These are phyloP conservation scores for Stichodactyla mertensii DNA, from an alignment of 64 coral and sea anemone species.

Conservation along the genomic window DNA sequence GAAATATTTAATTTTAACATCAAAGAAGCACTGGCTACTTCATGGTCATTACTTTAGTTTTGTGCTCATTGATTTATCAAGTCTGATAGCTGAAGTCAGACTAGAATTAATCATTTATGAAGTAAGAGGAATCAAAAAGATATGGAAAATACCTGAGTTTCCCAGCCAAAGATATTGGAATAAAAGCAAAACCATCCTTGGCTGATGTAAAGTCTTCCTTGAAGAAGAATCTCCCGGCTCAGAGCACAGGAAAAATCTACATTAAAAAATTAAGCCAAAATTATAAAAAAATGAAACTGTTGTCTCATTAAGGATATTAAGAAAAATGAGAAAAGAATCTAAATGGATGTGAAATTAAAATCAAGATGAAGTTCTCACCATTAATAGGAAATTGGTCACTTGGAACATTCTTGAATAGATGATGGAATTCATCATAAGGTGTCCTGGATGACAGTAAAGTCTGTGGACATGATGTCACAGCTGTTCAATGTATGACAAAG, in stretches of 20 bases:
- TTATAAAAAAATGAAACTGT: neutral
- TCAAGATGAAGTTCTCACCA: conserved; percentile 36
- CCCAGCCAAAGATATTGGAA: conserved; percentile 96
- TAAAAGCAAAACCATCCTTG: conserved; percentile 95
- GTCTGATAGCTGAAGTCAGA: too few species aligned
- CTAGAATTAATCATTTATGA: too few species aligned
- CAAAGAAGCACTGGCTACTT: too few species aligned
- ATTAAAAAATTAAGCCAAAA: neutral
- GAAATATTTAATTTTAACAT: too few species aligned
- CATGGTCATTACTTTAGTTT: too few species aligned
- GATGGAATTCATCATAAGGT: conserved; percentile 96
- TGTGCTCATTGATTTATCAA: too few species aligned
- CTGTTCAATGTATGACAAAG: too few species aligned
- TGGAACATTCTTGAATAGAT: conserved; percentile 85
- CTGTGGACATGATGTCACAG: conserved; percentile 28
- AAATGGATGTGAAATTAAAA: neutral
- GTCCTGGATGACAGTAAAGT: conserved; percentile 72
- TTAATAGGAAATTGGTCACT: conserved; percentile 94
- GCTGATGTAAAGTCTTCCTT: conserved; percentile 82
- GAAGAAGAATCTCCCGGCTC: conserved; percentile 84
- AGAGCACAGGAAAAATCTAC: conserved; percentile 84
- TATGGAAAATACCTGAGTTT: conserved; percentile 64
- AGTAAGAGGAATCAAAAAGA: neutral
- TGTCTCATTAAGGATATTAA: too few species aligned
- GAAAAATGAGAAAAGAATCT: neutral